phyloP scores from a whole-genome alignment of 2,797 vertebrate genomes.

The Australoheros facetus region DNA sequence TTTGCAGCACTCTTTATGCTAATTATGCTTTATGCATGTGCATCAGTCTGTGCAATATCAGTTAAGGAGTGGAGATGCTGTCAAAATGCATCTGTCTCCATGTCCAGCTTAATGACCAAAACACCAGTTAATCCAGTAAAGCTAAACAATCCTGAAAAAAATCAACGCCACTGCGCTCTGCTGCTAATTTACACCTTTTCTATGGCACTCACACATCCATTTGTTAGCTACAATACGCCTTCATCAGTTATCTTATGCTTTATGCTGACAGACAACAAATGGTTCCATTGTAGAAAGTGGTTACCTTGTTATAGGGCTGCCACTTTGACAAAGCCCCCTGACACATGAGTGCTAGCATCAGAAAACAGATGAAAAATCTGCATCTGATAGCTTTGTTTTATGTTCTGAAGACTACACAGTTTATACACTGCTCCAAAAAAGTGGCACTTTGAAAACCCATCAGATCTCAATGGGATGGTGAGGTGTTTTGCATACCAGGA shows the following conservation, averaged over 20 bases:
- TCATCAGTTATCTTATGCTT: neutral
- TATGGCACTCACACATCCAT: neutral
- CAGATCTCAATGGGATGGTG: too few species aligned
- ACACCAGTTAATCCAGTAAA: neutral
- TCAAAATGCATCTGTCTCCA: conserved; percentile 21
- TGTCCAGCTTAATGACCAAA: conserved; percentile 26
- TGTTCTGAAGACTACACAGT: too few species aligned
- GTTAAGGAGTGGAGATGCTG: conserved; percentile 7
- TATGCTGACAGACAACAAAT: neutral
- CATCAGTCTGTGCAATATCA: neutral
- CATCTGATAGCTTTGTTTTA: too few species aligned
- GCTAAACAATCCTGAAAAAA: neutral
- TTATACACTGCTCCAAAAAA: neutral
- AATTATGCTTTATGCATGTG: neutral
- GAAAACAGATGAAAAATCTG: too few species aligned
- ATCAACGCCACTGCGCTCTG: neutral
- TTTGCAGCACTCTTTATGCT: conserved; percentile 8
- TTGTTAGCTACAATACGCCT: neutral
- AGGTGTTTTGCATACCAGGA: too few species aligned
- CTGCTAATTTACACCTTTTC: neutral
- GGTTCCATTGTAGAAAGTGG: neutral
- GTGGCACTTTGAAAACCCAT: too few species aligned
- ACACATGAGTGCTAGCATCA: neutral
- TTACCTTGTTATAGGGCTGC: neutral
- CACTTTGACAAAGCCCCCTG: neutral